Conservation (phyloP, 2,888 invertebrate species). For the Philereme transversata region DNA sequence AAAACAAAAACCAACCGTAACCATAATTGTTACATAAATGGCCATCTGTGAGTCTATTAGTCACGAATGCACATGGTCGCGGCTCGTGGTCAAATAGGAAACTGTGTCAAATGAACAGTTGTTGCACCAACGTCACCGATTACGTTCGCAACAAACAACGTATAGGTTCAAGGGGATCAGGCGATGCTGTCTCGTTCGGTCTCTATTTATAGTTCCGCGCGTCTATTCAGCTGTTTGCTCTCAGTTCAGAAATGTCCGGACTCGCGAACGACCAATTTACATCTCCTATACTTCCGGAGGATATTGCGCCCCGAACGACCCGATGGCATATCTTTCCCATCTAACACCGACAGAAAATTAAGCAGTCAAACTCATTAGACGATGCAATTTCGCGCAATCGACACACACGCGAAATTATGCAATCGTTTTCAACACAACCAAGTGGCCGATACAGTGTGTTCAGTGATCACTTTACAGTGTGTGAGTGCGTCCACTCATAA, state of each 20-base stretch:
- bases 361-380: slow-evolving; percentile 66
- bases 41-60: slow-evolving; percentile 65
- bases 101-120: slow-evolving; percentile 80
- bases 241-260: slow-evolving; percentile 81
- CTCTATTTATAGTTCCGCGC: slow-evolving; percentile 79
- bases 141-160: slow-evolving; percentile 67
- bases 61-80: slow-evolving; percentile 71
- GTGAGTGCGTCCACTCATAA: slow-evolving; percentile 50
- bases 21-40: slow-evolving; percentile 50
- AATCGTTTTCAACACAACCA: slow-evolving; percentile 62
- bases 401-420: slow-evolving; percentile 67
- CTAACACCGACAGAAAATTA: slow-evolving; percentile 57
- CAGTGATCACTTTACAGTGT: slow-evolving; percentile 66
- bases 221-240: slow-evolving; percentile 77
- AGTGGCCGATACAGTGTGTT: slow-evolving; percentile 60
- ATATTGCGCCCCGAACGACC: slow-evolving; percentile 46
- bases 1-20: slow-evolving; percentile 44
- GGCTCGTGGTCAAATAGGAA: slow-evolving; percentile 76
- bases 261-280: slow-evolving; percentile 70
- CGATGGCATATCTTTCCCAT: slow-evolving; percentile 41
- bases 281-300: slow-evolving; percentile 60
- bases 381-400: slow-evolving; percentile 67
- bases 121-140: slow-evolving; percentile 71
- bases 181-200: slow-evolving; percentile 76
- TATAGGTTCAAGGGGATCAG: slow-evolving; percentile 83